These are phyloP conservation scores for Epinotia nisella DNA, from an alignment of 2,888 invertebrate species.

Conservation along the genomic window DNA sequence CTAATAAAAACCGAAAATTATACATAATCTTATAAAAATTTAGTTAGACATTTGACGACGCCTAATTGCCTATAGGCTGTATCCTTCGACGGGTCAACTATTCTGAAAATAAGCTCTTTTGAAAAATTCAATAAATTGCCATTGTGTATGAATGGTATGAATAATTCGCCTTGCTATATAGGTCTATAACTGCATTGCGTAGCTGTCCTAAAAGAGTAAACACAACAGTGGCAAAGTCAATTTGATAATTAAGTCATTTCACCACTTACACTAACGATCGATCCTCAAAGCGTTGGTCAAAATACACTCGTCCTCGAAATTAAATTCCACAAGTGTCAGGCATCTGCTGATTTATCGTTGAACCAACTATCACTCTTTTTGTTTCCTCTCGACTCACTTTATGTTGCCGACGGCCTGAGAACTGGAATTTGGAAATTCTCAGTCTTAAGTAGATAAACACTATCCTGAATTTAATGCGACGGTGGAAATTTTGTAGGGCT, in stretches of 20 bases:
- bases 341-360: constrained; percentile 79
- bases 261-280: constrained; percentile 44
- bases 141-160: no score
- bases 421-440: constrained; percentile 65
- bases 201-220: constrained; percentile 3
- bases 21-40: no score
- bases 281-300: constrained; percentile 46
- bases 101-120: not conserved
- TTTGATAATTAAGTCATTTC: constrained; percentile 43
- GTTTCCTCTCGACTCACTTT: constrained; percentile 68
- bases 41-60: no score
- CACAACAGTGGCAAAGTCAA: not conserved
- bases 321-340: constrained; percentile 78
- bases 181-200: not conserved
- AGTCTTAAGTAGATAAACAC: constrained; percentile 51
- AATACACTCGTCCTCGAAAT: constrained; percentile 64
- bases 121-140: not conserved
- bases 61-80: no score
- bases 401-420: constrained; percentile 58
- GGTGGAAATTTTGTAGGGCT: constrained; percentile 40
- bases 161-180: not conserved
- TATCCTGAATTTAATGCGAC: constrained; percentile 46
- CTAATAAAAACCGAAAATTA: no score
- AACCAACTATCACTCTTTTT: constrained; percentile 80
- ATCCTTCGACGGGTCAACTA: not conserved